Evolutionary conservation across 2,113 vertebrate genomes (phyloP), one percentile per base, ranked within the genome.

Genomic region (Percina caprodes): DNA sequence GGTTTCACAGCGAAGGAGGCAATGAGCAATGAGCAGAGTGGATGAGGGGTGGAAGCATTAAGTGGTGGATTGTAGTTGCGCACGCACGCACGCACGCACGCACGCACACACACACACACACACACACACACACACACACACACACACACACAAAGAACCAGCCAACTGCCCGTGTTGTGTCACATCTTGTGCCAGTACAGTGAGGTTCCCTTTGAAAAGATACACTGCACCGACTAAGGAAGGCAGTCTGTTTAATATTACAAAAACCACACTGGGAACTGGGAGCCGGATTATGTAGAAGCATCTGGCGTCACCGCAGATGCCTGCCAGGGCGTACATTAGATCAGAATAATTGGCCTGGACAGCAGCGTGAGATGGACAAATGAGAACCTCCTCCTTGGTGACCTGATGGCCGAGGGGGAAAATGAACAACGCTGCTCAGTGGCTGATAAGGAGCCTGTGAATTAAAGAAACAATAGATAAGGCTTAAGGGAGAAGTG

Each of bases 291-390:
- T 88, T 88, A 60, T 84, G 85, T 75, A 85, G 88, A 60, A 88
- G 92, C 92, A 93, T 92, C 91, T 93, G 93, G 90, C 84, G 71
- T 90, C 93, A 74, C 83, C 60, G 2, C 84, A 68, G 58, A 86
- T 63, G 68, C 76, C 86, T 92, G 91, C 90, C 92, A 92, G 85
- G 74, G 46, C 6, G 56, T 77, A 87, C 88, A 84, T 91, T 87
- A 92, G 82, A 92, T 84, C 78, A 72, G 83, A 90, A 86, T 90
- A 89, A 91, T 90, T 90, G 79, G 86, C 77, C 72, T 23, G 85
- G 84, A 90, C 86, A 78, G 75, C 89, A 87, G 92, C 87, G 78
- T 88, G 91, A 91, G 90, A 91, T 72, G 79, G 82, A 92, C 91
- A 88, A 93, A 93, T 87, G 86, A 86, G 86, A 82, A 74, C 71